Evolutionary conservation across 2,113 vertebrate species (phyloP).

Genomic region (Bos indicus): DNA sequence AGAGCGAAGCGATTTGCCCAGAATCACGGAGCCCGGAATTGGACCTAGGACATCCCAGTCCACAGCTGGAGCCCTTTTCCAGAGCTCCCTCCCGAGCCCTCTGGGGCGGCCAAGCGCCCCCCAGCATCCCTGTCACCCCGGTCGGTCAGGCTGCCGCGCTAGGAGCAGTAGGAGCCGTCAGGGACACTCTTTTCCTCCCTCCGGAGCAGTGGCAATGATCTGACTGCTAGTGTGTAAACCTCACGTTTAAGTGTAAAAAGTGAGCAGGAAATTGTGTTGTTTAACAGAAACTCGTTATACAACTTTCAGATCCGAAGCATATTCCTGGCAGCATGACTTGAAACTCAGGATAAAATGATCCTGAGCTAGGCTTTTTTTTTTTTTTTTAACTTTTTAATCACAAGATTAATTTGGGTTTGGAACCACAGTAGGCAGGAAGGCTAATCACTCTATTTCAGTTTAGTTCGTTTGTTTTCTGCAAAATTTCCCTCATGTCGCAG

Average conservation of each 20-base stretch:
- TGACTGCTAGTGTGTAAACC: background rate
- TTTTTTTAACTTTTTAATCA: background rate
- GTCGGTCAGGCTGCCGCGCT: background rate
- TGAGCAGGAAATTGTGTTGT: background rate
- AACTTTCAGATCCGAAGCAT: background rate
- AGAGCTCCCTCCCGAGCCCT: background rate
- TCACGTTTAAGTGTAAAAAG: background rate
- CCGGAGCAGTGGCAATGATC: background rate
- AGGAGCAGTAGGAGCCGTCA: background rate
- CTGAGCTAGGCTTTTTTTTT: background rate
- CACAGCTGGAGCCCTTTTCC: background rate
- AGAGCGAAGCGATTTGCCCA: background rate
- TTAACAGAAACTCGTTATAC: background rate
- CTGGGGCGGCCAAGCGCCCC: background rate
- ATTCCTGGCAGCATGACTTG: background rate
- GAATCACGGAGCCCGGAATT: background rate
- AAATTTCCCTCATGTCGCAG: background rate
- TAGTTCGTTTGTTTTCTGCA: background rate
- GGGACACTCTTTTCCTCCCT: background rate
- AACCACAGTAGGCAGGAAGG: background rate
- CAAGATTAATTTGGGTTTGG: background rate
- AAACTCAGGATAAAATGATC: background rate
- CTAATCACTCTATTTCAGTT: background rate
- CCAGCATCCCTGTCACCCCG: background rate
- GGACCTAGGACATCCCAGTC: background rate